Evolutionary conservation across 2,797 vertebrate genomes (phyloP).

Genomic region (Oreochromis mossambicus): DNA sequence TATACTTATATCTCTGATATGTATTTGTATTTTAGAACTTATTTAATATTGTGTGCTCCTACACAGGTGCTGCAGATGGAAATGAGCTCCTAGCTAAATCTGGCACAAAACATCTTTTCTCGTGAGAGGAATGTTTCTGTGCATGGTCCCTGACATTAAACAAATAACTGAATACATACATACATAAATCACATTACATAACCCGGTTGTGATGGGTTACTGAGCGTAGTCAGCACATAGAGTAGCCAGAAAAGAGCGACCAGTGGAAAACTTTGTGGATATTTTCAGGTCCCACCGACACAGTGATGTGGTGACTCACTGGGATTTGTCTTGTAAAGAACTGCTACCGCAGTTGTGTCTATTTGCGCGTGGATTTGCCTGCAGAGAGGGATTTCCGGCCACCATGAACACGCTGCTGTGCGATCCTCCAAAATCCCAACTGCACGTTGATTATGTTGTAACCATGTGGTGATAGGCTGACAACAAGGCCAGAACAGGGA

Average conservation of each 20-base stretch:
- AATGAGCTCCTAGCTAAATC: not conserved
- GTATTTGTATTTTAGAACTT: not conserved
- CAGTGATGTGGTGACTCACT: not conserved
- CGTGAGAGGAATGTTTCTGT: not conserved
- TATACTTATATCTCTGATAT: not conserved
- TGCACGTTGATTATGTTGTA: not conserved
- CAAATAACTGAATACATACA: not conserved
- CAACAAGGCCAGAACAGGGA: not conserved
- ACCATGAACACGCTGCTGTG: not conserved
- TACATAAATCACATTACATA: not conserved
- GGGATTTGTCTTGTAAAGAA: not conserved
- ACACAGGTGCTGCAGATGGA: not conserved
- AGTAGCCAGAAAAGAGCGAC: not conserved
- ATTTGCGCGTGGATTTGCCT: not conserved
- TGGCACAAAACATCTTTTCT: not conserved
- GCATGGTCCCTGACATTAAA: not conserved
- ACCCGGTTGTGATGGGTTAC: not conserved
- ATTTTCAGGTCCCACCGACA: not conserved
- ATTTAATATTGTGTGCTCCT: not conserved
- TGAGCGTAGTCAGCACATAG: not conserved
- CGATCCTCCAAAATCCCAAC: not conserved
- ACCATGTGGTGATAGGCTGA: not conserved
- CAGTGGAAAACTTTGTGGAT: not conserved
- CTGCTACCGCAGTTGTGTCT: not conserved
- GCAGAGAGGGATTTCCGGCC: not conserved